These are phyloP conservation scores for Mormyrops attenuatus DNA, from an alignment of 2,797 vertebrate genomes.

Conservation along the genomic window DNA sequence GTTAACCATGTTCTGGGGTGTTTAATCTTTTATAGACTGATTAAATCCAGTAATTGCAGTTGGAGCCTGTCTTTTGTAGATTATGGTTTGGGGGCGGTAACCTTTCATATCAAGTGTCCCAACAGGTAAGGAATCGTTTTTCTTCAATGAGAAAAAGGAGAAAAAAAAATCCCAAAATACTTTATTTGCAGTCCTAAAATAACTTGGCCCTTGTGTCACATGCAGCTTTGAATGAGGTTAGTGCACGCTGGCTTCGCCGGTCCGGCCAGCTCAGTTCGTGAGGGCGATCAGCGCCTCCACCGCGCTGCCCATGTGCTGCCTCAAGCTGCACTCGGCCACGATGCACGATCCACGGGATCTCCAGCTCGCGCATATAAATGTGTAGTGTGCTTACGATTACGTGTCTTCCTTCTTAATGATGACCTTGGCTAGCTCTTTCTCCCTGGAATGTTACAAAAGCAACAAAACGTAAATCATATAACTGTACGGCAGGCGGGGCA, in stretches of 20 bases:
- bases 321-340: slow-evolving; percentile 88
- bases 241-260: background rate
- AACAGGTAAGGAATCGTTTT: background rate
- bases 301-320: slow-evolving; percentile 95
- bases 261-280: slow-evolving; percentile 69
- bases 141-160: background rate
- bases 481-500: background rate
- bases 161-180: background rate
- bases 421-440: slow-evolving; percentile 94
- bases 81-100: background rate
- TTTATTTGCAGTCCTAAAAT: background rate
- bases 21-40: background rate
- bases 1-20: background rate
- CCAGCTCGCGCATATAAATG: slow-evolving; percentile 72
- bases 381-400: slow-evolving; percentile 74
- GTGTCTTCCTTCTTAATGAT: slow-evolving; percentile 96
- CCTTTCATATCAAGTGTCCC: background rate
- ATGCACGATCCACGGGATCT: slow-evolving; percentile 77
- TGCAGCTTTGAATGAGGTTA: background rate
- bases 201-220: background rate
- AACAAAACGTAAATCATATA: background rate
- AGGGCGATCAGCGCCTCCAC: slow-evolving; percentile 88
- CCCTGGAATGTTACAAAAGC: slow-evolving; percentile 55
- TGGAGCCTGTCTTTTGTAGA: background rate
- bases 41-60: slow-evolving; percentile 4